Conservation (phyloP, 2,113 vertebrate genomes). For the Leucopsar rothschildi region DNA sequence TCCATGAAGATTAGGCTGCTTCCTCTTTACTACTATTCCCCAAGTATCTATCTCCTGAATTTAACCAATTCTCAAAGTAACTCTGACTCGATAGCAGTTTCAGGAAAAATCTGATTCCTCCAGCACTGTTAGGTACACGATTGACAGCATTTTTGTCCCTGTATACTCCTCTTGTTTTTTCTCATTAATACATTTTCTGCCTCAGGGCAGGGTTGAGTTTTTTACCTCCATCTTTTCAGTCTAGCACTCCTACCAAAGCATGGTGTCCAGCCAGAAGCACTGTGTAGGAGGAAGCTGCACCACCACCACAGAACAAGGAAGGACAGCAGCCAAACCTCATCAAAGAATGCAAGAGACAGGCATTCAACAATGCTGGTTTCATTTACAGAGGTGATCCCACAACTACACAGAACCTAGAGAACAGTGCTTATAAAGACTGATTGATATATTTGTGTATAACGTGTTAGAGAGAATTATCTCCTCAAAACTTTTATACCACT, state of each 20-base stretch:
- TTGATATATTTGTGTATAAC: neutral
- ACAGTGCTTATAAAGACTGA: neutral
- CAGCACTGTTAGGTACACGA: neutral
- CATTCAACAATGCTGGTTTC: neutral
- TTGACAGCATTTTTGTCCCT: neutral
- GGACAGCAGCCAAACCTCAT: neutral
- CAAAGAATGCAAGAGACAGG: neutral
- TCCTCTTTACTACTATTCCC: neutral
- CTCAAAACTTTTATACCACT: neutral
- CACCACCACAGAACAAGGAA: neutral
- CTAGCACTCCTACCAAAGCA: neutral
- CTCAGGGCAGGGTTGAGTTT: accelerated
- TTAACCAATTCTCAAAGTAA: neutral
- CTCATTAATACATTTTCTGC: neutral
- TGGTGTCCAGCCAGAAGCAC: neutral
- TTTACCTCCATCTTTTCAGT: neutral
- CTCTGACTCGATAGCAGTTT: neutral
- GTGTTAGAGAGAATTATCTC: neutral
- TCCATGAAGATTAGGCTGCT: neutral
- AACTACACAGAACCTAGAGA: neutral
- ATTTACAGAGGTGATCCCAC: neutral
- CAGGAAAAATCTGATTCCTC: neutral
- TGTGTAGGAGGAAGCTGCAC: neutral
- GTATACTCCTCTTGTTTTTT: neutral
- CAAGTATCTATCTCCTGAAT: neutral